These are phyloP conservation scores for Neomonachus schauinslandi DNA, from an alignment of 2,113 vertebrate species.

Conservation along the genomic window DNA sequence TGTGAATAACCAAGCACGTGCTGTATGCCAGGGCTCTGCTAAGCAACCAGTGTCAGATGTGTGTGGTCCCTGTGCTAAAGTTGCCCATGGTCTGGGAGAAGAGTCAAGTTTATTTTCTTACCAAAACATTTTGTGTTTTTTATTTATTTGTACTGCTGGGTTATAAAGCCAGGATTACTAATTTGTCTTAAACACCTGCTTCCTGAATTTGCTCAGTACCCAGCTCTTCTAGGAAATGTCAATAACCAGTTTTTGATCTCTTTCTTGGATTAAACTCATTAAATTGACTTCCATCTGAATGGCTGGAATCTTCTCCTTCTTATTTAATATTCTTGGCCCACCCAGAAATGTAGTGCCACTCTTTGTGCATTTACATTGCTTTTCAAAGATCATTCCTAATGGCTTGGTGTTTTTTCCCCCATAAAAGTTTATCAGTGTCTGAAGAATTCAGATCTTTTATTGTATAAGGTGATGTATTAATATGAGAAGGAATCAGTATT, in stretches of 20 bases:
- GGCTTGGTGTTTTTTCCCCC: not conserved
- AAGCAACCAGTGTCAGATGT: not conserved
- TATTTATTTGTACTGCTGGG: not conserved
- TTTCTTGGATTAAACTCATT: slow-evolving; percentile 7
- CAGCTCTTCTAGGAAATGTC: not conserved
- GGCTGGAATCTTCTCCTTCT: not conserved
- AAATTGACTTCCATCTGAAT: not conserved
- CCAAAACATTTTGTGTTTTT: not conserved
- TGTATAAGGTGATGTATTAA: slow-evolving; percentile 11
- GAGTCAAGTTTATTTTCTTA: not conserved
- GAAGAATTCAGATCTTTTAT: slow-evolving; percentile 2
- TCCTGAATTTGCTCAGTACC: not conserved
- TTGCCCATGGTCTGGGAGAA: not conserved
- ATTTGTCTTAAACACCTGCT: not conserved
- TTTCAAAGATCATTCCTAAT: not conserved
- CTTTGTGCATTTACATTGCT: not conserved
- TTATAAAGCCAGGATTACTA: not conserved
- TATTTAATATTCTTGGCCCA: not conserved
- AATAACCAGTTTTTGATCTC: not conserved
- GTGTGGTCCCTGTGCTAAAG: no score
- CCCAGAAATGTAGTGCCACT: not conserved
- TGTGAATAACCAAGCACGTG: not conserved
- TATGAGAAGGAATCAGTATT: not conserved
- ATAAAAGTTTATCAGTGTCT: not conserved
- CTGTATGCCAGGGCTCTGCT: not conserved